Base-by-base conservation (phyloP, 2,797 vertebrate genomes). In the Cygnus olor region DNA sequence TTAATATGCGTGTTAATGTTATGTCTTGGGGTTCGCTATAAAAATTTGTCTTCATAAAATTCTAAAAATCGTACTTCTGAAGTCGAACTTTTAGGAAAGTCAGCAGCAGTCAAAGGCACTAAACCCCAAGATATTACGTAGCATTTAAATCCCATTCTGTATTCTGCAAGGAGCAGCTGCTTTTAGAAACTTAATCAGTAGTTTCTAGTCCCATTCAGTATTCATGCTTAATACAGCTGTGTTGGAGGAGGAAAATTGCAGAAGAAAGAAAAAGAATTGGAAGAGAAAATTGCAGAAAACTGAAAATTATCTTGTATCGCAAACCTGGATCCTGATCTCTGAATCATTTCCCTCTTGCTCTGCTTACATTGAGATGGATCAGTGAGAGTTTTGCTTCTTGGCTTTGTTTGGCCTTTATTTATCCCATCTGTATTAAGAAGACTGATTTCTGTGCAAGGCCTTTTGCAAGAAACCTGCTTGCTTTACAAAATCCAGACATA, bases 51-150 rank as follows among this genome's bases (percentile, higher is more conserved):
- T 19, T 34, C 44, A n/a, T 45, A 57, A 74, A 20, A n/a, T 45
- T 27, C 24, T 73, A 56, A 54, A 24, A 34, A 44, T 45, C 4
- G 13, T 58, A 34, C 56, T 58, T 53, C 51, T 53, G 1, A 80
- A 58, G 40, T 25, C 14, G 2, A 15, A 17, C 28, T 1, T 81
- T 44, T 42, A 0, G 16, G 44, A 57, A n/a, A 36, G 25, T 57
- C 27, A 40, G 18, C 63, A 66, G 45, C 71, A 40, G 53, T 18
- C 42, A 10, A 49, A 58, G 65, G 19, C 27, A 13, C 36, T 22
- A 11, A 65, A 34, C 9, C 15, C 53, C n/a, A 5, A 10, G 19
- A 6, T 49, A 34, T 54, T 18, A 5, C 2, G 0, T 2, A 9
- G 16, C 5, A 1, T 28, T 54, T 45, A 7, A 34, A 34, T 27